A percentile compares a stretch with the other conserved stretches of the same genome.
phyloP scores from a whole-genome alignment of 2,113 vertebrate genomes.

The Calonectris borealis region DNA sequence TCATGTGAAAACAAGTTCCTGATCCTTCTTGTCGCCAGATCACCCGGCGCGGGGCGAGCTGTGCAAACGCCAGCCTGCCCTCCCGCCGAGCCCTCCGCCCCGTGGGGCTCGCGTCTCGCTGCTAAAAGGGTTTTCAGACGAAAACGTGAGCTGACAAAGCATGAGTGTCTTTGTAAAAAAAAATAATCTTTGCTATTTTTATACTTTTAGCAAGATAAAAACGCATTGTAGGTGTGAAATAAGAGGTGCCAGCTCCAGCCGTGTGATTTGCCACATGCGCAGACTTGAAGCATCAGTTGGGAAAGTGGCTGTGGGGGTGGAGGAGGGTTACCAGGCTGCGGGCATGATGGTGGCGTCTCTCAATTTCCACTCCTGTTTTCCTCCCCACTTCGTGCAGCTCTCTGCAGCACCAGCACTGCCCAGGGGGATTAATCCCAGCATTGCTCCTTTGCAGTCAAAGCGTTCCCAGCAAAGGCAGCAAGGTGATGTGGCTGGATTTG shows the following conservation, averaged over 20 bases:
- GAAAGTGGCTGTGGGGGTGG: background rate
- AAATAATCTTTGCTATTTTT: slow-evolving; percentile 5
- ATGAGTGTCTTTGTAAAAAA: background rate
- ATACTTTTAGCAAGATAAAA: background rate
- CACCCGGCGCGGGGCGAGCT: background rate
- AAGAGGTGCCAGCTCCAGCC: background rate
- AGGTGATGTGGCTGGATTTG: background rate
- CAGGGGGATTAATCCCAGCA: background rate
- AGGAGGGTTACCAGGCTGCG: background rate
- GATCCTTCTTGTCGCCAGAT: background rate
- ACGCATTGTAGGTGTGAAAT: background rate
- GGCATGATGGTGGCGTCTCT: rapidly evolving
- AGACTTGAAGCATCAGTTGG: background rate
- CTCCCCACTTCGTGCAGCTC: background rate
- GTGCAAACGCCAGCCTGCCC: slow-evolving; percentile 13
- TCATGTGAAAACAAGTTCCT: slow-evolving; percentile 44
- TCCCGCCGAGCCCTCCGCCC: background rate
- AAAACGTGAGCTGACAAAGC: background rate
- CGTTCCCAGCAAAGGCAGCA: background rate
- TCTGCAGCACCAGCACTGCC: background rate
- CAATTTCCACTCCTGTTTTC: background rate
- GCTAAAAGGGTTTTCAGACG: background rate
- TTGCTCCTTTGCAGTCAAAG: background rate
- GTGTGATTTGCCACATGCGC: rapidly evolving
- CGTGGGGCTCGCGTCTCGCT: rapidly evolving